Conservation (phyloP, 2,888 invertebrate genomes). For the Keiferia lycopersicella region DNA sequence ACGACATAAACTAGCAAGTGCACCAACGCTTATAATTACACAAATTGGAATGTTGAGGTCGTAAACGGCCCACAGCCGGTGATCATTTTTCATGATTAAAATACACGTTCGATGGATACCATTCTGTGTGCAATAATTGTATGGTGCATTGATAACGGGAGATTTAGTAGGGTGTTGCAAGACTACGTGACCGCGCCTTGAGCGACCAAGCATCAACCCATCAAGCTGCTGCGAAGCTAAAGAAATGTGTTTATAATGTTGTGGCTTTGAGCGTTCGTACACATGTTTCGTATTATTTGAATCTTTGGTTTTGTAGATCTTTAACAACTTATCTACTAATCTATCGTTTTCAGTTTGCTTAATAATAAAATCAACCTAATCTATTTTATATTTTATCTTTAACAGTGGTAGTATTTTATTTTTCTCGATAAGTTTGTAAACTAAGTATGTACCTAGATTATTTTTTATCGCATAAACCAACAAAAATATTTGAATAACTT, state of each 20-base stretch:
- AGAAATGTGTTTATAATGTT: background rate
- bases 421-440: too few relatives aligned
- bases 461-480: background rate
- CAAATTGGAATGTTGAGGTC: slow-evolving; percentile 31
- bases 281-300: background rate
- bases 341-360: too few relatives aligned
- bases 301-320: background rate
- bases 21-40: slow-evolving; percentile 31
- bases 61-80: slow-evolving; percentile 27
- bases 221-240: background rate
- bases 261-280: background rate
- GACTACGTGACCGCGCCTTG: slow-evolving; percentile 26
- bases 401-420: too few relatives aligned
- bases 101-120: slow-evolving; percentile 31
- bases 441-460: too few relatives aligned
- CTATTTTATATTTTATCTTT: too few relatives aligned
- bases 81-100: slow-evolving; percentile 36
- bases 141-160: slow-evolving; percentile 36
- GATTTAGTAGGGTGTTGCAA: slow-evolving; percentile 32
- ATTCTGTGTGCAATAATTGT: slow-evolving; percentile 33
- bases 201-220: slow-evolving; percentile 4
- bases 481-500: background rate
- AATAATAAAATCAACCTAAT: too few relatives aligned
- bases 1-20: slow-evolving; percentile 28
- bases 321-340: too few relatives aligned